Base-by-base conservation (phyloP, 1,140 invertebrate genomes). In the Bombus superbus region DNA sequence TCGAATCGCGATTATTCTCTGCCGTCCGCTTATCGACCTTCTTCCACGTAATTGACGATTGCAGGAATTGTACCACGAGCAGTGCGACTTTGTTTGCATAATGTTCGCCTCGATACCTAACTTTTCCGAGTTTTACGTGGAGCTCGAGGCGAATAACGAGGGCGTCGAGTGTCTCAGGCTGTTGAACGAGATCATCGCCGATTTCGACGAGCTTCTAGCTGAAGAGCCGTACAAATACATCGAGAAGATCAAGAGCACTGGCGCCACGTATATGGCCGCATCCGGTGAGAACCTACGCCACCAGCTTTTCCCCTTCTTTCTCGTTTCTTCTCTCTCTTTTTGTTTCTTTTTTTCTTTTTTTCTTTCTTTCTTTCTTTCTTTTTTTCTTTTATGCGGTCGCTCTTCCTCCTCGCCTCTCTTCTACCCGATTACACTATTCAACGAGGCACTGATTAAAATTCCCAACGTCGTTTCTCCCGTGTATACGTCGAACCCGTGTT, bases 221-320 rank as follows among this genome's bases (percentile, higher is more conserved):
- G 98, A 99, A 92, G 97, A 98, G 18, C 96, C 96, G 88, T 99
- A 99, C 95, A 97, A 96, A 89, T 98, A 97, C 95, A 98, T 99
- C 89, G 99, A 99, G 95, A 99, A 99, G 95, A 99, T 99, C 91
- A 99, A 99, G 94, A 99, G 98, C 83, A 99, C 99, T 1, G 98
- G 98, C 15, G 97, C 98, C 25, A 99, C 98, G 0, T 99, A 99
- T 92, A 99, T 99, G 99, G 98, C 98, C 5, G 99, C 98, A 32
- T 98, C 98, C 88, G 98, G 98, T 97, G 93, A 95, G 89, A 94
- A 76, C 1, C 25, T 5, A 40, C 38, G 8, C 18, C 6, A 25
- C 3, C n/a, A 35, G 6, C 15, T 9, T 1, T 15, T 4, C 47
- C 18, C 22, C 10, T 10, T 1, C 22, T n/a, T 28, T 1, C 11